These are phyloP conservation scores for Illadopsis cleaveri DNA, from an alignment of 2,113 vertebrate genomes.

Conservation along the genomic window DNA sequence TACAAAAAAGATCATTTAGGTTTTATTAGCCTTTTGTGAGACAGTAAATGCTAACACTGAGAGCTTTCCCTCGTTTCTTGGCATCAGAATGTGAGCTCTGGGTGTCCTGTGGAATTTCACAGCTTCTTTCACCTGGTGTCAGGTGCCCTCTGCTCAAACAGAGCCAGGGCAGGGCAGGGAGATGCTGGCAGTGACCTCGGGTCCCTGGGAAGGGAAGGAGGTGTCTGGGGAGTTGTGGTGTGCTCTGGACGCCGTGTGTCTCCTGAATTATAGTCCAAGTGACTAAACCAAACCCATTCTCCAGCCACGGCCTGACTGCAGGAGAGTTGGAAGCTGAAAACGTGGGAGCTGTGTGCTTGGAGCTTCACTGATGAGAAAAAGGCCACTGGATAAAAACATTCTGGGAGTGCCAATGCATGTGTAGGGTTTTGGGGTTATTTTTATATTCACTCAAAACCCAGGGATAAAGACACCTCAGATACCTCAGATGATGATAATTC, in stretches of 20 bases:
- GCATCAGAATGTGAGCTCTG: neutral
- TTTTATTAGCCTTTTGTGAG: neutral
- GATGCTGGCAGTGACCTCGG: rapidly evolving
- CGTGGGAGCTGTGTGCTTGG: rapidly evolving
- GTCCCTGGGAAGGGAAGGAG: rapidly evolving
- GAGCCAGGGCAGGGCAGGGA: rapidly evolving
- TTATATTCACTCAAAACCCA: neutral
- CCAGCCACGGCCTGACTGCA: neutral
- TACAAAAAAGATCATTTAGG: neutral
- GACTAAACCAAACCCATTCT: rapidly evolving
- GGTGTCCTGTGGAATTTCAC: rapidly evolving
- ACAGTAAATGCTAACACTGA: neutral
- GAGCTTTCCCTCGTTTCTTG: neutral
- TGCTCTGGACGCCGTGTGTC: rapidly evolving
- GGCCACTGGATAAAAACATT: neutral
- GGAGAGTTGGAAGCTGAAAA: neutral
- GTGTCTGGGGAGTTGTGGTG: rapidly evolving
- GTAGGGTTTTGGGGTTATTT: too few relatives aligned
- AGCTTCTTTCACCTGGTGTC: too few relatives aligned
- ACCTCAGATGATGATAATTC: neutral
- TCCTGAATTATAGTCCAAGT: rapidly evolving
- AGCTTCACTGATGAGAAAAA: neutral
- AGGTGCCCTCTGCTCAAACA: neutral
- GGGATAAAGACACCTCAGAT: neutral
- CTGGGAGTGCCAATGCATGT: neutral